Evolutionary conservation across 2,888 invertebrate genomes (phyloP).

Genomic region (Apocheima hispidaria): DNA sequence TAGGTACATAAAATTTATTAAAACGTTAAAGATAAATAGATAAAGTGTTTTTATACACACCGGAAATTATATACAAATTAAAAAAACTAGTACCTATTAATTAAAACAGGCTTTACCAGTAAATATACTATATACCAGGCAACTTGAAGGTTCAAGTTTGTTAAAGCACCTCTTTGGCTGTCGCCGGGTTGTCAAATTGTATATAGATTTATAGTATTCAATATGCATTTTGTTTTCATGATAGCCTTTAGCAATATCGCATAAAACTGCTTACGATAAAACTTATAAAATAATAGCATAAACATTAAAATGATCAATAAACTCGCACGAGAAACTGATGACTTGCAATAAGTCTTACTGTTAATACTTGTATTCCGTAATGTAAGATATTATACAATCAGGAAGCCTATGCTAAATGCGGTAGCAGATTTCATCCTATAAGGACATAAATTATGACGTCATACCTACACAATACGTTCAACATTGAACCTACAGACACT

Average conservation of each 20-base stretch:
- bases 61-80: too few relatives aligned
- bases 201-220: too few relatives aligned
- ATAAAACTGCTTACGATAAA: neutral
- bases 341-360: conserved; percentile 5
- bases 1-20: neutral
- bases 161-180: too few relatives aligned
- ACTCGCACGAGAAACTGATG: conserved; percentile 5
- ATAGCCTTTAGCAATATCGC: neutral
- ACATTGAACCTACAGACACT: conserved; percentile 35
- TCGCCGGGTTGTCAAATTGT: too few relatives aligned
- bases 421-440: conserved; percentile 50
- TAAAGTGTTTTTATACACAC: too few relatives aligned
- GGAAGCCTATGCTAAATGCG: conserved; percentile 51
- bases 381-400: conserved; percentile 50
- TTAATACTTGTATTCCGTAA: conserved; percentile 19
- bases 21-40: too few relatives aligned
- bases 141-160: too few relatives aligned
- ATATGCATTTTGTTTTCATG: neutral
- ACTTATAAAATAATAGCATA: neutral
- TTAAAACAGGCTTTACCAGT: too few relatives aligned
- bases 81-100: too few relatives aligned
- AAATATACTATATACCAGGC: too few relatives aligned
- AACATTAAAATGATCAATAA: neutral
- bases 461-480: conserved; percentile 38
- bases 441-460: conserved; percentile 50